Evolutionary conservation across 2,113 vertebrate species (phyloP).

Genomic region (Aythya baeri): DNA sequence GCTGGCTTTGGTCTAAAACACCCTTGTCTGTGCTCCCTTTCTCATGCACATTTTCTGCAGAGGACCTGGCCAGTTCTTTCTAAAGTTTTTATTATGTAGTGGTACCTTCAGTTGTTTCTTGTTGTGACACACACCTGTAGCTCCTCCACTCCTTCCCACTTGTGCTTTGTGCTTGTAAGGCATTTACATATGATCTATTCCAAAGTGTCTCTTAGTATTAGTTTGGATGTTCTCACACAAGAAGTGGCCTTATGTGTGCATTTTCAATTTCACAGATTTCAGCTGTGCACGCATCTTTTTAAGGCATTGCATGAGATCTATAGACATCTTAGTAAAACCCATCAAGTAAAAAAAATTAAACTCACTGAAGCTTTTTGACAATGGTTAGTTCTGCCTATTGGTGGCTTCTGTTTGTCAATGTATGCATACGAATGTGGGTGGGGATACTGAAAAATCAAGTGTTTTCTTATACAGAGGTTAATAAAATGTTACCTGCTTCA

Average conservation of each 20-base stretch:
- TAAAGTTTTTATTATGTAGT: background rate
- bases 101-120: background rate
- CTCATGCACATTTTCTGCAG: background rate
- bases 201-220: background rate
- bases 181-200: background rate
- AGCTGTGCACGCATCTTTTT: background rate
- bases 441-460: background rate
- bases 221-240: background rate
- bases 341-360: background rate
- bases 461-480: no score
- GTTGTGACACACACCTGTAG: background rate
- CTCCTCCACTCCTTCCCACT: background rate
- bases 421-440: background rate
- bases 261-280: background rate
- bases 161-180: background rate
- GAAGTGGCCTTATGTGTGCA: background rate
- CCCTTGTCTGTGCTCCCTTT: background rate
- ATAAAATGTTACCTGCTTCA: no score
- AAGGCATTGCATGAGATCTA: background rate
- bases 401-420: background rate
- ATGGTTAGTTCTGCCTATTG: background rate
- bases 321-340: background rate
- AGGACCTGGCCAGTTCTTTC: background rate
- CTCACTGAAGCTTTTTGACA: background rate
- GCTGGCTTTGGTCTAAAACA: background rate